Evolutionary conservation across 2,113 vertebrate species (phyloP), one percentile per base, ranked within the genome.

Genomic region (Tupaia tana): DNA sequence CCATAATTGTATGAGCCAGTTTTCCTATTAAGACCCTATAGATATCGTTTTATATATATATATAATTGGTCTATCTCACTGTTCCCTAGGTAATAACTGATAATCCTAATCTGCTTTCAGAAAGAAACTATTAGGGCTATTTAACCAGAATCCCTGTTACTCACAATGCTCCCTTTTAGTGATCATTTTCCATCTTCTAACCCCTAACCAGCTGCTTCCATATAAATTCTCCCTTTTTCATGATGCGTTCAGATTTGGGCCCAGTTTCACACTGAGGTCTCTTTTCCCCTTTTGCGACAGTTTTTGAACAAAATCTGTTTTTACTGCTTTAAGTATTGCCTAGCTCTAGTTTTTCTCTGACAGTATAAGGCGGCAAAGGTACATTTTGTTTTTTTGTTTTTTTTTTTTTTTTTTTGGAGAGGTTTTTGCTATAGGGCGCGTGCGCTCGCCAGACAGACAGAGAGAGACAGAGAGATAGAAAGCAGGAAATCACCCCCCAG

Each of bases 331-430:
- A 59, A 83, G 25, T 59, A 93, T 27, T 24, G 66, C 9, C 73
- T 24, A 29, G 73, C 64, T 93, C 66, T 93, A 27, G 2, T 22
- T 27, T 74, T 61, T 73, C 54, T 78, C 27, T 89, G 58, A 78
- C 52, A 22, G 54, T 18, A 70, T 87, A 86, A 95, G 84, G 9
- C 90, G 90, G 93, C 9, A 93, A 91, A 95, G 93, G 78, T 73
- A 4, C 3, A 10, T 91, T 91, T 96, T 94, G 66, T 64, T 89
- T 94, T 71, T n/a, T n/a, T n/a, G n/a, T n/a, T n/a, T n/a, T n/a
- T n/a, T n/a, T n/a, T n/a, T n/a, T n/a, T n/a, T n/a, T n/a, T n/a
- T n/a, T n/a, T n/a, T n/a, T n/a, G n/a, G n/a, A n/a, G n/a, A n/a
- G n/a, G n/a, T n/a, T n/a, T n/a, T n/a, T n/a, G n/a, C n/a, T n/a